Evolutionary conservation across 2,888 invertebrate species (phyloP).

Genomic region (Luffia ferchaultella): DNA sequence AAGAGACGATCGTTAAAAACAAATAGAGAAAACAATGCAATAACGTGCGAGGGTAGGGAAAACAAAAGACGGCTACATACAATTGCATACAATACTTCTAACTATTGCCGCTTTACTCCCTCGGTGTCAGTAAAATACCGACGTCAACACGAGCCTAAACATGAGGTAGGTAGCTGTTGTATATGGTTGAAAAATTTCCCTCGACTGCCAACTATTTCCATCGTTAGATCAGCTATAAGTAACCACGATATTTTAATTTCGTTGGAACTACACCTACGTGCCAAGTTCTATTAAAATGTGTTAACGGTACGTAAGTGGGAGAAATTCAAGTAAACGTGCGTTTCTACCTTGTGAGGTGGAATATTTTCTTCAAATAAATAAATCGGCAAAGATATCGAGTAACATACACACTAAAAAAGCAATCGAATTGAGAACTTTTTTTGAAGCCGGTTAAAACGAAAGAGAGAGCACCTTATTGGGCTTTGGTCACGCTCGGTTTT

Average conservation of each 20-base stretch:
- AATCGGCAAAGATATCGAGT: neutral
- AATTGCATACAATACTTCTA: too few relatives aligned
- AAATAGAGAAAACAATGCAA: too few relatives aligned
- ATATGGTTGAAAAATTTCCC: too few relatives aligned
- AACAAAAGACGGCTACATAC: too few relatives aligned
- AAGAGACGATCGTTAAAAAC: too few relatives aligned
- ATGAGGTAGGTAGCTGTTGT: too few relatives aligned
- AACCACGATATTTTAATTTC: neutral
- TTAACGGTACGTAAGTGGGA: neutral
- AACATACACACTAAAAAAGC: neutral
- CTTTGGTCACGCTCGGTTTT: neutral
- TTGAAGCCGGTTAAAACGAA: neutral
- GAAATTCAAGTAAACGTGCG: neutral
- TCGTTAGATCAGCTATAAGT: neutral
- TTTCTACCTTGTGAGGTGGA: neutral
- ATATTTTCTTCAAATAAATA: neutral
- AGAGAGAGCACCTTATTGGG: neutral
- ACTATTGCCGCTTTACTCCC: too few relatives aligned
- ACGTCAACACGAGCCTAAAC: too few relatives aligned
- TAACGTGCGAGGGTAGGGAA: too few relatives aligned
- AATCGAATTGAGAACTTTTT: neutral
- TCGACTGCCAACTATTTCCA: too few relatives aligned
- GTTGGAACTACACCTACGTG: neutral
- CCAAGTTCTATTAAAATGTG: neutral
- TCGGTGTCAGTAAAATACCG: too few relatives aligned